Base-by-base conservation (phyloP, 2,113 vertebrate genomes). In the Macheiramphus alcinus region DNA sequence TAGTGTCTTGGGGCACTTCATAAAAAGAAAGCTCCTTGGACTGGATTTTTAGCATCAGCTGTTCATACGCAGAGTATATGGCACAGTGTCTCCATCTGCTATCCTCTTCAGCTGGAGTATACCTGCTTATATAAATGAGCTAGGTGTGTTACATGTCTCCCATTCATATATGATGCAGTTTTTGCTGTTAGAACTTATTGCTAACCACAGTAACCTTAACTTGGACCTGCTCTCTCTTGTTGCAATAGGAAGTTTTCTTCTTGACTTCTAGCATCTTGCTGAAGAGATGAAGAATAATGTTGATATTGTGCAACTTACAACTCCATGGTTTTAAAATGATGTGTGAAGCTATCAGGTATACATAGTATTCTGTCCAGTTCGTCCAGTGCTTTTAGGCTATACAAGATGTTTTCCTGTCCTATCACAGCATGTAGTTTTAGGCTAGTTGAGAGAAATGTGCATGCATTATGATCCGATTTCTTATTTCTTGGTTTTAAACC, bases 71-170 rank as follows among this genome's bases (percentile, higher is more conserved):
- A 81, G 47, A 65, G 32, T 36, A 7, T 21, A 3, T 40, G 61
- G 65, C n/a, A 70, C 62, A 53, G 26, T 23, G 29, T 79, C 9
- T 42, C 27, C 9, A 12, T 5, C 65, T 31, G 0, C 14, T 23
- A 0, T 13, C 27, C 34, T 18, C 56, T 34, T 27, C 29, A 80
- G 50, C 40, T 45, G 50, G 16, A 15, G 9, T 23, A 8, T 9
- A 22, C 32, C n/a, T 87, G 59, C 66, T 45, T 8, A 6, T 6
- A 19, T 29, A 52, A 42, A 75, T 13, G 27, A 72, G 31, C 53
- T 36, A 3, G 1, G 20, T 18, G 67, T 3, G 0, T 52, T 50
- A 6, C 13, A 3, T 15, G 14, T 63, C 12, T 40, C 65, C 70
- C 16, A 4, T 23, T 43, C 43, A 23, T 11, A 12, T 20, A 8